Percentiles rank a stretch among this genome's conserved stretches.
Evolutionary conservation across 1,140 invertebrate genomes (phyloP).

Genomic region (Harlomillsia oculata): DNA sequence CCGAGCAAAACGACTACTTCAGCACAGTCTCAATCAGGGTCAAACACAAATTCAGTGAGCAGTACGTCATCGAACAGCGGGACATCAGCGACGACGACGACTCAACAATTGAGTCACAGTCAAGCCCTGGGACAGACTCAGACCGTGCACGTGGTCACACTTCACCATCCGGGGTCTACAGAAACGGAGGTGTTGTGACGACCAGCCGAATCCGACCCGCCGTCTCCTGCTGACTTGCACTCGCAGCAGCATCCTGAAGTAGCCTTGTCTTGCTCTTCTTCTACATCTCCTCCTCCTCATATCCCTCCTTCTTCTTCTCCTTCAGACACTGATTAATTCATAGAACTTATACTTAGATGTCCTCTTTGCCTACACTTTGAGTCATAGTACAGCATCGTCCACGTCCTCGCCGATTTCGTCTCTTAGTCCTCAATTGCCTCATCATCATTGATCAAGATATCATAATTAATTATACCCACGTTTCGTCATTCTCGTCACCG

Average conservation of each 20-base stretch:
- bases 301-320: background rate
- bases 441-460: no score
- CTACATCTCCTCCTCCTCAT: background rate
- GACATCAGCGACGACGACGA: constrained; percentile 6
- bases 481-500: no score
- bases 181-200: constrained; percentile 27
- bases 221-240: no score
- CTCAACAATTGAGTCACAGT: constrained; percentile 8
- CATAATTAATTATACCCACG: no score
- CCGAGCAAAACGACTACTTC: constrained; percentile 1
- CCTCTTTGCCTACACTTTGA: no score
- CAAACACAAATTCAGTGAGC: constrained; percentile 9
- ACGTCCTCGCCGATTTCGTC: no score
- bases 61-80: constrained; percentile 10
- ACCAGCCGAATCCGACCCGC: background rate
- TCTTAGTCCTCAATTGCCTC: no score
- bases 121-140: constrained; percentile 12
- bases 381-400: no score
- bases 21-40: background rate
- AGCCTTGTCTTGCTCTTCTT: constrained; percentile 20
- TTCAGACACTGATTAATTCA: constrained; percentile 9
- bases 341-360: no score
- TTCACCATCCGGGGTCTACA: constrained; percentile 22
- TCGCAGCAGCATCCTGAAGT: constrained; percentile 29
- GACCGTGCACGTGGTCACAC: constrained; percentile 26